These are phyloP conservation scores for Idaea aversata DNA, from an alignment of 2,888 invertebrate species.

Conservation along the genomic window DNA sequence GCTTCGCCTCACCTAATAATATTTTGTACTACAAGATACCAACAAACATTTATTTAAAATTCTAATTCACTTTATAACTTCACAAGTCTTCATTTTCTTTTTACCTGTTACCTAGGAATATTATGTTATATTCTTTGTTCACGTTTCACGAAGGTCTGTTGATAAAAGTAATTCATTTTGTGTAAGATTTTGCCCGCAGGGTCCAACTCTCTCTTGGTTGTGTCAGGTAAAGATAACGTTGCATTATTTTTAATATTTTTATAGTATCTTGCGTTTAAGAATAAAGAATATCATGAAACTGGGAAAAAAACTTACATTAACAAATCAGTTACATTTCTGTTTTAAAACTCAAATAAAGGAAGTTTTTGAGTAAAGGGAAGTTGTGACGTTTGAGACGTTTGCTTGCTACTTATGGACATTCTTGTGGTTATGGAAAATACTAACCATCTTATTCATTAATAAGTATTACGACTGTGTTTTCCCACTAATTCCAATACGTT, in stretches of 20 bases:
- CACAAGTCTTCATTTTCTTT: conserved; percentile 20
- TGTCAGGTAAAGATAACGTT: conserved; percentile 18
- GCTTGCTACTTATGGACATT: too few relatives aligned
- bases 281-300: too few relatives aligned
- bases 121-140: conserved; percentile 32
- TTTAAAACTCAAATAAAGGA: too few relatives aligned
- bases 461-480: too few relatives aligned
- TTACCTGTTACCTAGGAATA: conserved; percentile 29
- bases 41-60: background rate
- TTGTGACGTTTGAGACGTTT: too few relatives aligned
- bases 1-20: conserved; percentile 1
- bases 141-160: conserved; percentile 28
- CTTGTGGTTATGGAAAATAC: too few relatives aligned
- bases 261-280: conserved; percentile 8
- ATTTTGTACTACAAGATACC: background rate
- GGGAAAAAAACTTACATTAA: too few relatives aligned
- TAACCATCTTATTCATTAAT: too few relatives aligned
- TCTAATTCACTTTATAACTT: background rate
- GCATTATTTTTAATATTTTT: conserved; percentile 12
- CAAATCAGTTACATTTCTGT: too few relatives aligned
- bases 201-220: conserved; percentile 19
- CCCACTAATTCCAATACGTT: too few relatives aligned
- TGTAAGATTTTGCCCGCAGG: conserved; percentile 18
- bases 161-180: conserved; percentile 23
- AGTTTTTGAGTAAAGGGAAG: too few relatives aligned